A percentile compares a stretch with the other conserved stretches of the same genome.
phyloP scores from a whole-genome alignment of 2,113 vertebrate genomes.

The zebrafish (Danio rerio) region GRCz12tu NC_133179.1:4835501-4836000 shows the following conservation, averaged over 20 bases:
- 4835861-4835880: too few relatives aligned
- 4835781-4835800: too few relatives aligned
- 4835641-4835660: slow-evolving; percentile 36
- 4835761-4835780: too few relatives aligned
- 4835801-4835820: too few relatives aligned
- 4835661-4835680: slow-evolving; percentile 16
- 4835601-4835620: slow-evolving; percentile 27
- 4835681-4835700: background rate
- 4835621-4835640: slow-evolving; percentile 39
- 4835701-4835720: slow-evolving; percentile 22
- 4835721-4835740: slow-evolving; percentile 5
- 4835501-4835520: slow-evolving; percentile 22
- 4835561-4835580: slow-evolving; percentile 27
- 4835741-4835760: background rate
- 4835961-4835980: background rate
- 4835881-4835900: too few relatives aligned
- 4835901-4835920: too few relatives aligned
- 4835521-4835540: slow-evolving; percentile 26
- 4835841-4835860: too few relatives aligned
- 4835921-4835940: background rate
- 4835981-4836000: too few relatives aligned
- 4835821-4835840: too few relatives aligned
- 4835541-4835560: slow-evolving; percentile 33
- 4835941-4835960: slow-evolving; percentile 5
- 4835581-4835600: slow-evolving; percentile 35